Conservation (phyloP, 2,113 vertebrate genomes). For the Plestiodon gilberti region DNA sequence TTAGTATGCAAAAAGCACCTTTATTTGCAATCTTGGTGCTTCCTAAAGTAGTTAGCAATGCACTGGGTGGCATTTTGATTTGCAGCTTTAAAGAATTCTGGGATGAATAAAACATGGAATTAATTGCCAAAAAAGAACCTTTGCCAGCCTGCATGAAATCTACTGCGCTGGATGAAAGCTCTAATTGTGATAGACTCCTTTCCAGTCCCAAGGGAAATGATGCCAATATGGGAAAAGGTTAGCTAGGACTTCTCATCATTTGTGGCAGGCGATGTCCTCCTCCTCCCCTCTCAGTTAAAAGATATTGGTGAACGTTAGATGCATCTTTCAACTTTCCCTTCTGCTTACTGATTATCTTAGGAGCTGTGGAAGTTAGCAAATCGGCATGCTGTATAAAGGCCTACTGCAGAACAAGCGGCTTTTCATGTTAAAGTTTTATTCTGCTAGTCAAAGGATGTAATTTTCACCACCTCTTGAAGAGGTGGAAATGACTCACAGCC, state of each 20-base stretch:
- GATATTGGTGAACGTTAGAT: background rate
- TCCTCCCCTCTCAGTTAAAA: constrained; percentile 28
- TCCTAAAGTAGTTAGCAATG: constrained; percentile 68
- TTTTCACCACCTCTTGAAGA: background rate
- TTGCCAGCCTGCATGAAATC: constrained; percentile 59
- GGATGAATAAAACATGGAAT: constrained; percentile 82
- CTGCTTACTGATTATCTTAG: constrained; percentile 21
- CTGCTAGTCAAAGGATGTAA: constrained; percentile 1
- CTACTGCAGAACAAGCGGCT: background rate
- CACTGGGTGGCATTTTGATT: constrained; percentile 74
- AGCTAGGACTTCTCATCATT: constrained; percentile 57
- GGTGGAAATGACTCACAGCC: background rate
- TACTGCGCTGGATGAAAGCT: constrained; percentile 55
- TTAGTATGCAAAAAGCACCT: constrained; percentile 72
- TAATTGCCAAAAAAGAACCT: constrained; percentile 73
- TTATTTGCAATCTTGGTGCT: constrained; percentile 63
- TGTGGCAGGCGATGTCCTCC: background rate
- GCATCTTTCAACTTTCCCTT: background rate
- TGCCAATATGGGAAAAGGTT: constrained; percentile 60
- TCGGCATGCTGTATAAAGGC: background rate
- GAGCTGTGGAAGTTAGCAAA: background rate
- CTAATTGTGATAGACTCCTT: constrained; percentile 49
- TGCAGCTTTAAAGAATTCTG: constrained; percentile 74
- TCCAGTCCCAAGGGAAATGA: constrained; percentile 60
- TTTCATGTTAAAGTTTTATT: background rate